phyloP scores from a whole-genome alignment of 2,888 invertebrate genomes.

The Alcis repandata region DNA sequence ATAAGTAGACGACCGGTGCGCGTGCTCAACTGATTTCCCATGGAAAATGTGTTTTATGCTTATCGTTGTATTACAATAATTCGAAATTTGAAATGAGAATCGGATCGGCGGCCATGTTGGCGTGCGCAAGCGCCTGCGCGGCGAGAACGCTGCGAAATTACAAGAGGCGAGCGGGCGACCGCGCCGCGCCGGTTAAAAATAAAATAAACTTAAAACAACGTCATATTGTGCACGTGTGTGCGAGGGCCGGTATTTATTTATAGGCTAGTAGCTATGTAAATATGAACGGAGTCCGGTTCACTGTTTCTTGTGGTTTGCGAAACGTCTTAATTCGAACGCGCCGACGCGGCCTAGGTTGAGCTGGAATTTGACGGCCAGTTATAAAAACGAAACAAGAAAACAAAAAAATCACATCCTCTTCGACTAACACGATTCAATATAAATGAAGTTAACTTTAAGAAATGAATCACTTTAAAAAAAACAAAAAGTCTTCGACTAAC shows the following conservation, averaged over 20 bases:
- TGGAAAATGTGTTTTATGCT: constrained; percentile 61
- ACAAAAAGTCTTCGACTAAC: too few species aligned
- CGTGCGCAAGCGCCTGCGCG: constrained; percentile 84
- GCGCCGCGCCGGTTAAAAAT: constrained; percentile 82
- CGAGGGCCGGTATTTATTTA: constrained; percentile 84
- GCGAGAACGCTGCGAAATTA: constrained; percentile 85
- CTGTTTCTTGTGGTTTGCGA: constrained; percentile 80
- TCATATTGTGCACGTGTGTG: constrained; percentile 84
- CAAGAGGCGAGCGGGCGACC: constrained; percentile 77
- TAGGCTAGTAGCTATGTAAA: constrained; percentile 86
- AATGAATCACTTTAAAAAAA: neutral
- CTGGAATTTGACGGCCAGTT: constrained; percentile 17
- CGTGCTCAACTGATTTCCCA: constrained; percentile 60
- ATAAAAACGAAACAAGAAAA: neutral
- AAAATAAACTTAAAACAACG: constrained; percentile 86
- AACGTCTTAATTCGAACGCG: constrained; percentile 80
- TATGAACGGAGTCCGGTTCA: constrained; percentile 75
- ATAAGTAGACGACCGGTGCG: constrained; percentile 56
- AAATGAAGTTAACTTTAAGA: neutral
- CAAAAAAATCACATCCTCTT: neutral
- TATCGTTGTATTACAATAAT: constrained; percentile 63
- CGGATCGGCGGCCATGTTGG: constrained; percentile 79
- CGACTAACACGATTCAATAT: neutral
- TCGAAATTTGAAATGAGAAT: constrained; percentile 66
- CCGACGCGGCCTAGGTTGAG: constrained; percentile 20